Evolutionary conservation across 2,113 vertebrate genomes (phyloP), one percentile per base, ranked within the genome.

Genomic region (Eira barbara): DNA sequence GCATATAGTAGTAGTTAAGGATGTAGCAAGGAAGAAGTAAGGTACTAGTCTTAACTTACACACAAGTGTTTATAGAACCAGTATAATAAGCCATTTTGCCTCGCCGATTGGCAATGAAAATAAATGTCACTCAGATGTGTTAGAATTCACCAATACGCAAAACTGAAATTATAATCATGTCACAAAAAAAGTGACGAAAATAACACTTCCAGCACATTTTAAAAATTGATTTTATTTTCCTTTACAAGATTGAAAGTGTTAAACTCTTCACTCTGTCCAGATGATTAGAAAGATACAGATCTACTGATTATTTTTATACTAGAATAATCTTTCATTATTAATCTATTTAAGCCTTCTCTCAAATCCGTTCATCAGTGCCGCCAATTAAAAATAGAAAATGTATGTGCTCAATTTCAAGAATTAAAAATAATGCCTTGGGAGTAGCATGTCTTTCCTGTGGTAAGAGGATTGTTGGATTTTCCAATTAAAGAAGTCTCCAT

Each of bases 401-500:
- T 97, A 59, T 90, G 59, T n/a, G 15, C 93, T 97, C 82, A 89
- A 97, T 97, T 93, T 97, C 93, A 97, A 97, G 87, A 97, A 78
- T 87, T 97, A 94, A 97, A 98, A 98, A 94, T 95, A 97, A 97
- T 97, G 61, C 76, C 93, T 96, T 97, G 95, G 90, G 95, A 97
- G 97, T 59, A 97, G 96, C 79, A 91, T 96, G 96, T 98, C 76
- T 98, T 95, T 98, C 96, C 85, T 59, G 65, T 95, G 61, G 57
- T 91, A 94, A 97, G 83, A 96, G 76, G 91, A 84, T 96, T 96
- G 71, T 94, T 98, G 93, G 98, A 87, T 98, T 97, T 98, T 98
- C 82, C 96, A 98, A 95, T 98, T 98, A 98, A 98, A 95, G 93
- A 97, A 96, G 97, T 97, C 97, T 98, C 95, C 67, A 63, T 98